These are phyloP conservation scores for Caenorhabditis zanzibari DNA, from an alignment of 2,888 invertebrate genomes.

Conservation along the genomic window DNA sequence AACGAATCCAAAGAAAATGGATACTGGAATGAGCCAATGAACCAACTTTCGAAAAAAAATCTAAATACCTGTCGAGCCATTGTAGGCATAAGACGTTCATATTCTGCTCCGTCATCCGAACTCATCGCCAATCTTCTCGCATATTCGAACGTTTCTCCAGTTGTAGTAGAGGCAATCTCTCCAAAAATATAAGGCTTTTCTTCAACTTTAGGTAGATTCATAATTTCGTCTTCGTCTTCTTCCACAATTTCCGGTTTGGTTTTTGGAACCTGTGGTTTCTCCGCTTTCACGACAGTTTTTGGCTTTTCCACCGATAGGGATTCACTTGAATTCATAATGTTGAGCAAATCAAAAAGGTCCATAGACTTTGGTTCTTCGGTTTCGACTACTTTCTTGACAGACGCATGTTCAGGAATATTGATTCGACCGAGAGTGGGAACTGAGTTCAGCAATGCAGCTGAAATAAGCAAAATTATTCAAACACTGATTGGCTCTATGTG, in stretches of 20 bases:
- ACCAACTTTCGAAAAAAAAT: not conserved
- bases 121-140: constrained; percentile 61
- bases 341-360: constrained; percentile 66
- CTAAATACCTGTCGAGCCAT: constrained; percentile 74
- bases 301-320: not conserved
- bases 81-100: constrained; percentile 54
- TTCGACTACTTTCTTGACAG: not conserved
- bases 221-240: not conserved
- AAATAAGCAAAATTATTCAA: not conserved
- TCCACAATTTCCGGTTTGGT: not conserved
- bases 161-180: not conserved
- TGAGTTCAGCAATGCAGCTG: constrained; percentile 43
- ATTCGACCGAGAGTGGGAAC: constrained; percentile 67
- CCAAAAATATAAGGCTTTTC: constrained; percentile 7
- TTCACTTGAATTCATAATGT: constrained; percentile 44
- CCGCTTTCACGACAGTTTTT: not conserved
- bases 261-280: not conserved
- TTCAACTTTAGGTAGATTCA: not conserved
- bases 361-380: constrained; percentile 22
- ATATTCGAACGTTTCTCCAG: constrained; percentile 57
- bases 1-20: constrained; percentile 96
- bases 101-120: constrained; percentile 63
- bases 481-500: too few relatives aligned
- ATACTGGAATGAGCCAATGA: constrained; percentile 73
- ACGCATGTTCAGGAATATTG: constrained; percentile 1